Conservation (phyloP, 2,888 invertebrate species). For the Aleiodes alternator region DNA sequence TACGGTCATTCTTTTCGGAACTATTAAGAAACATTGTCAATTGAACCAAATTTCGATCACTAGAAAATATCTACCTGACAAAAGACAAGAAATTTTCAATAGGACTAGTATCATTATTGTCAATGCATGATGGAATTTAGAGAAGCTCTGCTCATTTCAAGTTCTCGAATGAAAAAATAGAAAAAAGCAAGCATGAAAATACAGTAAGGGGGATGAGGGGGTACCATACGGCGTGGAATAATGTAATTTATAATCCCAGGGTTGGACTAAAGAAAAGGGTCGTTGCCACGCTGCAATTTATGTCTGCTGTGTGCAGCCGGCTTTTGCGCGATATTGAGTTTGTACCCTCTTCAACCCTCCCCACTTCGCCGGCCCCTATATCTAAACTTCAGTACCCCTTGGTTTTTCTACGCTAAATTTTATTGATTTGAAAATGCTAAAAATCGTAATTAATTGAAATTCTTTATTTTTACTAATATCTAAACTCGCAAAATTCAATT, state of each 20-base stretch:
- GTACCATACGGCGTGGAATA: conserved; percentile 58
- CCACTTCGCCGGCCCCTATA: conserved; percentile 12
- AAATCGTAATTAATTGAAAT: not conserved
- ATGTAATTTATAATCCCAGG: conserved; percentile 56
- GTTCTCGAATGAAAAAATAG: not conserved
- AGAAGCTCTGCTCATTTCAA: conserved; percentile 16
- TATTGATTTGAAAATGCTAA: conserved; percentile 11
- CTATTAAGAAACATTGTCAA: not conserved
- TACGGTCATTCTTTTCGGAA: not conserved
- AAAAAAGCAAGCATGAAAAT: conserved; percentile 23
- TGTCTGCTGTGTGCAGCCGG: conserved; percentile 56
- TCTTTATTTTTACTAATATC: conserved; percentile 13
- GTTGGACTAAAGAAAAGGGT: conserved; percentile 57
- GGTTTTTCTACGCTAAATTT: conserved; percentile 11
- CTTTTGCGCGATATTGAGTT: conserved; percentile 51
- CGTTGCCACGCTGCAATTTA: conserved; percentile 59
- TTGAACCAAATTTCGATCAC: not conserved
- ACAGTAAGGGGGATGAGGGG: conserved; percentile 14
- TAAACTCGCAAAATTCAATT: too few species aligned
- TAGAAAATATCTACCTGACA: too few species aligned
- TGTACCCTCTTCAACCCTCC: conserved; percentile 29
- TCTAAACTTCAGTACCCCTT: conserved; percentile 15
- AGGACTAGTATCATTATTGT: too few species aligned
- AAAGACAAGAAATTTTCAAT: too few species aligned
- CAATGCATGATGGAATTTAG: not conserved